Evolutionary conservation across 2,797 vertebrate genomes (phyloP).

Genomic region (Gymnothorax reevesii): DNA sequence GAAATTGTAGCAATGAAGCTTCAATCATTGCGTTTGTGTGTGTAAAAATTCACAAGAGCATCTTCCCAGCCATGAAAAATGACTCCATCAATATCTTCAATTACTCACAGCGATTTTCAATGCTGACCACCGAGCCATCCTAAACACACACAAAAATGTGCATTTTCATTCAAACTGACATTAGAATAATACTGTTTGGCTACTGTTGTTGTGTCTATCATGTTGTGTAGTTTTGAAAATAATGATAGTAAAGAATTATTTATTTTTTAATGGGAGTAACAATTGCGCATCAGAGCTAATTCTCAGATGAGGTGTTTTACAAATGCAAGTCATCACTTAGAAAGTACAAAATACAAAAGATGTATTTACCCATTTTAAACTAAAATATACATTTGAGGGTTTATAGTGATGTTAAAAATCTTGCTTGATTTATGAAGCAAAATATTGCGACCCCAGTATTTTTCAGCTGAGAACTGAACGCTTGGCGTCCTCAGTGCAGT

Average conservation of each 20-base stretch:
- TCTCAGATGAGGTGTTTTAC: not conserved
- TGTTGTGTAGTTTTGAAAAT: not conserved
- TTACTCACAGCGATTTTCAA: not conserved
- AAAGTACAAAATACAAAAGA: not conserved
- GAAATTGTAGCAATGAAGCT: conserved; percentile 9
- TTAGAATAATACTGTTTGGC: not conserved
- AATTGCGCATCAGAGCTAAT: not conserved
- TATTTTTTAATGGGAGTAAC: not conserved
- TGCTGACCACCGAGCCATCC: not conserved
- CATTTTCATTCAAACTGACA: not conserved
- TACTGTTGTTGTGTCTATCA: not conserved
- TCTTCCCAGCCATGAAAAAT: conserved; percentile 8
- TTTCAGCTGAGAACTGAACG: not conserved
- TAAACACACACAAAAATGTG: not conserved
- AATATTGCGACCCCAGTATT: not conserved
- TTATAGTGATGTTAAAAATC: not conserved
- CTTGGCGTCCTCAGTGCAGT: not conserved
- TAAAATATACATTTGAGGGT: not conserved
- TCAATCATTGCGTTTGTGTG: not conserved
- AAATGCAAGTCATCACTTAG: not conserved
- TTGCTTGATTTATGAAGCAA: not conserved
- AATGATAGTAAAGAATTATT: not conserved
- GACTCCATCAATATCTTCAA: conserved; percentile 8
- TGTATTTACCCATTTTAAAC: not conserved
- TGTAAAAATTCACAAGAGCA: conserved; percentile 9